phyloP scores from a whole-genome alignment of 2,888 invertebrate species.

The Neria commutata region DNA sequence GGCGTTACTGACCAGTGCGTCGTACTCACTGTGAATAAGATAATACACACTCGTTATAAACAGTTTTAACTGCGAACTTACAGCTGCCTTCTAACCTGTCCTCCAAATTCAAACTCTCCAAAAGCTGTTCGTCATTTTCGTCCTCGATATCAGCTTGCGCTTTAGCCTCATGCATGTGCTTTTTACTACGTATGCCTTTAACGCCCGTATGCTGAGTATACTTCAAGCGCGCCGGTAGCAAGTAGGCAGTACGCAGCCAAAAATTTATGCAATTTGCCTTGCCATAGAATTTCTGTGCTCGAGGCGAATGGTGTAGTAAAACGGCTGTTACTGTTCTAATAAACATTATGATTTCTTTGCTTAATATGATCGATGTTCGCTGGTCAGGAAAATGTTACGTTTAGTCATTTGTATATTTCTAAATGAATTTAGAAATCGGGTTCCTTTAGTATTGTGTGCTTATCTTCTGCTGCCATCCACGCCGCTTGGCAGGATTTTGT shows the following conservation, averaged over 20 bases:
- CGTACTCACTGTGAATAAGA: constrained; percentile 53
- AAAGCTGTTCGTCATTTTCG: constrained; percentile 31
- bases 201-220: constrained; percentile 56
- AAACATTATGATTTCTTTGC: too few species aligned
- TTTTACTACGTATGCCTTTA: constrained; percentile 55
- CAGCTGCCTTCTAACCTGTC: constrained; percentile 41
- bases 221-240: constrained; percentile 39
- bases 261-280: background rate
- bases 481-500: constrained; percentile 62
- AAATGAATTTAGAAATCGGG: constrained; percentile 41
- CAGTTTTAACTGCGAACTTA: background rate
- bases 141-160: constrained; percentile 16
- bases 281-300: too few species aligned
- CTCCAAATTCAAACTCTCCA: constrained; percentile 43
- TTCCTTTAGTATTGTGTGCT: constrained; percentile 60
- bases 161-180: constrained; percentile 43
- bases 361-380: background rate
- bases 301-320: too few species aligned
- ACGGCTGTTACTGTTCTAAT: background rate
- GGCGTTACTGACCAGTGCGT: constrained; percentile 59
- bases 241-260: background rate
- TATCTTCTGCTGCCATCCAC: constrained; percentile 63
- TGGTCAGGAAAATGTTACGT: background rate
- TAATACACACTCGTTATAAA: too few species aligned
- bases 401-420: background rate